Evolutionary conservation across 2,888 invertebrate genomes (phyloP), one percentile per base, ranked within the genome.

Genomic region (Ophonus ardosiacus): DNA sequence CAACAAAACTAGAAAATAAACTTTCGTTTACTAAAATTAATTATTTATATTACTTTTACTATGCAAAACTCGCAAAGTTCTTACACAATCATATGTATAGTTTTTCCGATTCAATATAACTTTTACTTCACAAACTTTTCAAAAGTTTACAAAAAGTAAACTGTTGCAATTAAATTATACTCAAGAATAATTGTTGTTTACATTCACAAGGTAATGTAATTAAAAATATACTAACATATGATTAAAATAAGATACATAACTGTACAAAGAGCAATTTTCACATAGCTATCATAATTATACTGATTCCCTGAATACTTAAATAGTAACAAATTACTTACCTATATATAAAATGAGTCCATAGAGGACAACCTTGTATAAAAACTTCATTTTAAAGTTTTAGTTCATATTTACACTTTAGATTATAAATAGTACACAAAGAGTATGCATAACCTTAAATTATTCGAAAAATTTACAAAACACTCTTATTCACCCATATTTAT

Each of bases 321-420:
- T 31, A 13, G 13, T 15, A 68, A 38, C 7, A 68, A 68, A 38
- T 0, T 31, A 84, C 84, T 84, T 40, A 84, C 84, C 84, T 78
- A 84, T 65, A 65, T 78, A 84, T 68, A 84, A 84, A 84, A 84
- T 78, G 56, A 79, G 59, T 79, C 84, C 84, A 84, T 65, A 84
- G 38, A 84, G 18, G 40, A 84, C 43, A 63, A 61, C 79, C 65
- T 84, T 78, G 84, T 84, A 84, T 79, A 84, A 84, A 84, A 84
- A 84, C 84, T 79, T 40, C 84, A 84, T 84, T 79, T 61, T 84
- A 76, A 17, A 76, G 15, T 76, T 71, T 61, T 59, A 83, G 83
- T 74, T 40, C 83, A 83, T 83, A 74, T 83, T 83, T 83, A 76
- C 57, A 83, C 83, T 57, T 76, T 15, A 74, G 21, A 61, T 74